phyloP scores from a whole-genome alignment of 92 coral and sea anemone species.

The Actinernus sp. region DNA sequence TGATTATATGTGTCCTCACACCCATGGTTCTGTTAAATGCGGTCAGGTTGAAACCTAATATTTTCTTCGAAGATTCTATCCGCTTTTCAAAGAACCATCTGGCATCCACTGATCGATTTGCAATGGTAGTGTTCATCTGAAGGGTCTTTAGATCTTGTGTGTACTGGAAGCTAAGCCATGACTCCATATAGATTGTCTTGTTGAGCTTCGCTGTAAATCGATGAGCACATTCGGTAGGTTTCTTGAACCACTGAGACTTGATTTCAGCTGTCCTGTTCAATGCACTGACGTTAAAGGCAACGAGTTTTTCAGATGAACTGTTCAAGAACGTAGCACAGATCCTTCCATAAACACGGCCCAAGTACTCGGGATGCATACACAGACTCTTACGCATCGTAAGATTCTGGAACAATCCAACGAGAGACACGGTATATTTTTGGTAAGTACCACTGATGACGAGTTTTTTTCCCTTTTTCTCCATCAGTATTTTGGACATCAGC shows the following conservation, averaged over 20 bases:
- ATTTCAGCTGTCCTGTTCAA: constrained; percentile 72
- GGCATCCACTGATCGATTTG: constrained; percentile 54
- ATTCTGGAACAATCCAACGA: constrained; percentile 69
- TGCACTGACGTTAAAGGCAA: constrained; percentile 69
- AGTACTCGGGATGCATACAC: constrained; percentile 66
- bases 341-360: constrained; percentile 67
- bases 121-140: constrained; percentile 67
- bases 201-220: constrained; percentile 73
- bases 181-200: constrained; percentile 62
- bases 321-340: constrained; percentile 68
- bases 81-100: constrained; percentile 61
- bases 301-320: constrained; percentile 62
- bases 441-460: constrained; percentile 66
- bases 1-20: constrained; percentile 57
- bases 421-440: constrained; percentile 74
- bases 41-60: constrained; percentile 63
- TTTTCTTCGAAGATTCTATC: constrained; percentile 44
- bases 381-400: constrained; percentile 46
- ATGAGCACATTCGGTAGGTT: constrained; percentile 18
- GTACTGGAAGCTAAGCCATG: constrained; percentile 60
- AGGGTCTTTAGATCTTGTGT: constrained; percentile 37
- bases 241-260: constrained; percentile 57
- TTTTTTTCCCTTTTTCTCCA: constrained; percentile 52
- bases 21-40: constrained; percentile 65
- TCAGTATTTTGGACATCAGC: constrained; percentile 59